Conservation (phyloP, 1,140 invertebrate species). For the Drosophila malerkotliana region DNA sequence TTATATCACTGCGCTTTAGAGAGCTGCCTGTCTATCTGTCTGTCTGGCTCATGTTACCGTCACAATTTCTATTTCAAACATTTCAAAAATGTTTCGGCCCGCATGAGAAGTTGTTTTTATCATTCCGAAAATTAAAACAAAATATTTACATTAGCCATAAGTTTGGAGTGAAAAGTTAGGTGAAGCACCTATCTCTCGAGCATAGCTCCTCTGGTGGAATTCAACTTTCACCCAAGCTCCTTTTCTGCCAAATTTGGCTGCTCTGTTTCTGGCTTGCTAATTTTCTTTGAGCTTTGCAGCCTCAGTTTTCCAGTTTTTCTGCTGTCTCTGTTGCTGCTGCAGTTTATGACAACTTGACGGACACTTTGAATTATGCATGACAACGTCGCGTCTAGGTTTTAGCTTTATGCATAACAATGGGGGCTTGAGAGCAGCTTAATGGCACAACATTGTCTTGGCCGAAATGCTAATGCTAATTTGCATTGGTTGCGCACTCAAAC, state of each 20-base stretch:
- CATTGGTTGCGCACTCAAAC: conserved; percentile 61
- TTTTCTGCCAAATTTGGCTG: conserved; percentile 40
- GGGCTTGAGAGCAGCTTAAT: conserved; percentile 47
- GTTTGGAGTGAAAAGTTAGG: conserved; percentile 41
- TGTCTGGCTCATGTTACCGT: conserved; percentile 48
- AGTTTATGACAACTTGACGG: conserved; percentile 76
- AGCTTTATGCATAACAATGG: conserved; percentile 68
- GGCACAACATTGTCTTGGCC: conserved; percentile 64
- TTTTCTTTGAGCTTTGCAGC: conserved; percentile 43
- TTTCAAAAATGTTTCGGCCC: conserved; percentile 36
- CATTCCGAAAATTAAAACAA: conserved; percentile 71
- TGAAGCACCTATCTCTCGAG: conserved; percentile 4
- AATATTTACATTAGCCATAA: conserved; percentile 79
- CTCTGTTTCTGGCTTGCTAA: conserved; percentile 47
- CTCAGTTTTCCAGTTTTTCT: conserved; percentile 35
- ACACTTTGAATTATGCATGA: conserved; percentile 76
- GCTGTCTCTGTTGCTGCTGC: conserved; percentile 28
- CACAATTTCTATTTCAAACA: conserved; percentile 51
- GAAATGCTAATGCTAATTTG: conserved; percentile 76
- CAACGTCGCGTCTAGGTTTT: conserved; percentile 50
- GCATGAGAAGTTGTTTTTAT: conserved; percentile 66
- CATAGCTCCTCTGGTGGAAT: conserved; percentile 15
- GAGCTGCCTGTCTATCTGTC: conserved; percentile 59
- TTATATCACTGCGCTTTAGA: conserved; percentile 69
- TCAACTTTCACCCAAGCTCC: conserved; percentile 27